Conservation (phyloP, 2,113 vertebrate species). For the Mustela lutreola region DNA sequence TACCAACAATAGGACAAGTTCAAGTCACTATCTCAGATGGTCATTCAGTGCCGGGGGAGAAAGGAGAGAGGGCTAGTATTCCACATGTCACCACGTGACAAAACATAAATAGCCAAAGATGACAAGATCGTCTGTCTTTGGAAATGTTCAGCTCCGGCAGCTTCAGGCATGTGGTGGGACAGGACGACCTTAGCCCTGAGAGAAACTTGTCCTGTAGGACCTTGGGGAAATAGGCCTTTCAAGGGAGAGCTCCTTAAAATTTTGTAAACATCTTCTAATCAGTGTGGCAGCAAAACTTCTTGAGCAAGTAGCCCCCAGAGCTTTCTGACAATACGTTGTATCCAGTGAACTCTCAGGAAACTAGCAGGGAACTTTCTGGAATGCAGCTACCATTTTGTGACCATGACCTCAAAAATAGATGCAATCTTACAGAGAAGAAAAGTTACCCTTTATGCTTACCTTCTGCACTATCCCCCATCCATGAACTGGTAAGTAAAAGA, state of each 20-base stretch:
- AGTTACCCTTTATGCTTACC: background rate
- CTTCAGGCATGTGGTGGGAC: background rate
- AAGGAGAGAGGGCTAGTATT: rapidly evolving
- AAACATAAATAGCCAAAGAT: background rate
- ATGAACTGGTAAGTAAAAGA: background rate
- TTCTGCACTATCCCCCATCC: background rate
- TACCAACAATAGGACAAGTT: no score
- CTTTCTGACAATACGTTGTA: rapidly evolving
- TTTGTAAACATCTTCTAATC: background rate
- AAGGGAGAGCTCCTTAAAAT: background rate
- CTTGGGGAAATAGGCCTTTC: background rate
- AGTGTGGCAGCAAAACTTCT: background rate
- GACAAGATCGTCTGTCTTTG: background rate
- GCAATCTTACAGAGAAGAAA: background rate
- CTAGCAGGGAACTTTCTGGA: background rate
- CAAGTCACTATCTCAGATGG: rapidly evolving
- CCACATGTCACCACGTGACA: rapidly evolving
- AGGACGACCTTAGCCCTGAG: no score
- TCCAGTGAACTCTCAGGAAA: background rate
- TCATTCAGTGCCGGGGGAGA: background rate
- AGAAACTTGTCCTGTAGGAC: background rate
- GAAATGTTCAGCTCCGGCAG: background rate
- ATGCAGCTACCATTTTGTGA: background rate
- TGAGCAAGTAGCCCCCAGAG: background rate
- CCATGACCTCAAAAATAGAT: background rate